Percentiles rank a stretch among this genome's conserved stretches.
Evolutionary conservation across 2,888 invertebrate genomes (phyloP).

Genomic region (Lasioglossum morio): DNA sequence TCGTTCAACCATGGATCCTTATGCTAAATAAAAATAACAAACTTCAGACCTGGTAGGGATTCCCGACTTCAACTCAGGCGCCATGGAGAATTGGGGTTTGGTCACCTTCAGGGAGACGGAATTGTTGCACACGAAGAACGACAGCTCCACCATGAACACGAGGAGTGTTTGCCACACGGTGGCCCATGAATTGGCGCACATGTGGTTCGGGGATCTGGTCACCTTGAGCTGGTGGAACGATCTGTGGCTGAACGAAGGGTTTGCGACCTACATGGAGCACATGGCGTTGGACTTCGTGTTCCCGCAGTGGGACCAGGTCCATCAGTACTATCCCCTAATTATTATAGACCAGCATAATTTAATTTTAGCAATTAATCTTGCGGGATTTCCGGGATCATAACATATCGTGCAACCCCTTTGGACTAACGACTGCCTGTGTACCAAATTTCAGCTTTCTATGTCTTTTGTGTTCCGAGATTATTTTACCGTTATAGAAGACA

Average conservation of each 20-base stretch:
- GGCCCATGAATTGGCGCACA: slow-evolving; percentile 61
- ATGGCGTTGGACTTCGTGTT: slow-evolving; percentile 56
- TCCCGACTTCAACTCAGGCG: slow-evolving; percentile 57
- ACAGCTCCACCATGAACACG: slow-evolving; percentile 86
- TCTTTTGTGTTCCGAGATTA: too few relatives aligned
- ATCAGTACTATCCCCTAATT: not conserved
- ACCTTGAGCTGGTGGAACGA: slow-evolving; percentile 65
- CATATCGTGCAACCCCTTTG: too few relatives aligned
- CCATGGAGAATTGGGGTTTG: slow-evolving; percentile 62
- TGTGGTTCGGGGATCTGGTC: slow-evolving; percentile 63
- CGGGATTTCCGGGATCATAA: too few relatives aligned
- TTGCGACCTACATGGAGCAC: slow-evolving; percentile 61
- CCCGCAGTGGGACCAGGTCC: slow-evolving; percentile 67
- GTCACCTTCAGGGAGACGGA: slow-evolving; percentile 58
- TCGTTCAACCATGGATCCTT: too few relatives aligned
- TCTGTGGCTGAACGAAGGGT: slow-evolving; percentile 61
- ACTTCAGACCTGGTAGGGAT: slow-evolving; percentile 46
- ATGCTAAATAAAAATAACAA: too few relatives aligned
- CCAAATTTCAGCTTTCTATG: too few relatives aligned
- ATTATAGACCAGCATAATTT: not conserved
- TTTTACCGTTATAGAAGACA: too few relatives aligned
- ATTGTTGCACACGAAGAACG: slow-evolving; percentile 79
- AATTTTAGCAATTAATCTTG: too few relatives aligned
- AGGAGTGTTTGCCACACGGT: slow-evolving; percentile 83
- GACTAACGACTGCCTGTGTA: too few relatives aligned